These are phyloP conservation scores for Eubasilissa regina DNA, from an alignment of 1,140 invertebrate genomes.

Conservation along the genomic window DNA sequence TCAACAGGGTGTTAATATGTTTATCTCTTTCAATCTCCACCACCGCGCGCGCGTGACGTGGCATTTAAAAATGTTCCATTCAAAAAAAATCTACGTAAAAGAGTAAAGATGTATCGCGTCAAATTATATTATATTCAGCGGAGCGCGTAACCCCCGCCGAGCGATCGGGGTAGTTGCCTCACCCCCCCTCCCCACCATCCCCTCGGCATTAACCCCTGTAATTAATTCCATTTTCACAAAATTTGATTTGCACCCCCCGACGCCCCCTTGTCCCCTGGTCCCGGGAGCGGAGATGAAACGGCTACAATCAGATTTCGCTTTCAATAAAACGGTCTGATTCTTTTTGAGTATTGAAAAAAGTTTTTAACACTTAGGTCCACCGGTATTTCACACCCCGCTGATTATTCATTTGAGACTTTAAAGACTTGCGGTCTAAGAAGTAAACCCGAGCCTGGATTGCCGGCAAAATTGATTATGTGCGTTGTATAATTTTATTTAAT, in stretches of 20 bases:
- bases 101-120: slow-evolving; percentile 9
- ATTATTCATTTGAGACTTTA: too few species aligned
- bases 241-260: slow-evolving; percentile 35
- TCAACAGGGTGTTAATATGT: neutral
- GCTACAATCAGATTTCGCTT: slow-evolving; percentile 32
- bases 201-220: slow-evolving; percentile 36
- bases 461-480: too few species aligned
- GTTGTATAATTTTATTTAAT: too few species aligned
- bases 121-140: slow-evolving; percentile 34
- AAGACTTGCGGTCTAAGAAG: too few species aligned
- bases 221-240: slow-evolving; percentile 50
- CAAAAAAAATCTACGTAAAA: neutral
- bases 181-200: neutral
- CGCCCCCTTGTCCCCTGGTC: neutral
- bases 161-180: slow-evolving; percentile 24
- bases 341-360: slow-evolving; percentile 12
- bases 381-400: too few species aligned
- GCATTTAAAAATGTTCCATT: neutral
- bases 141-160: slow-evolving; percentile 13
- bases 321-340: slow-evolving; percentile 31
- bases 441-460: too few species aligned
- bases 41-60: neutral
- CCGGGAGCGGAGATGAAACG: slow-evolving; percentile 21
- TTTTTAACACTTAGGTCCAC: neutral
- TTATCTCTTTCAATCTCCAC: neutral